Percentiles rank a stretch among this genome's conserved stretches.
Conservation (phyloP, 2,113 vertebrate species). For the Lontra canadensis region DNA sequence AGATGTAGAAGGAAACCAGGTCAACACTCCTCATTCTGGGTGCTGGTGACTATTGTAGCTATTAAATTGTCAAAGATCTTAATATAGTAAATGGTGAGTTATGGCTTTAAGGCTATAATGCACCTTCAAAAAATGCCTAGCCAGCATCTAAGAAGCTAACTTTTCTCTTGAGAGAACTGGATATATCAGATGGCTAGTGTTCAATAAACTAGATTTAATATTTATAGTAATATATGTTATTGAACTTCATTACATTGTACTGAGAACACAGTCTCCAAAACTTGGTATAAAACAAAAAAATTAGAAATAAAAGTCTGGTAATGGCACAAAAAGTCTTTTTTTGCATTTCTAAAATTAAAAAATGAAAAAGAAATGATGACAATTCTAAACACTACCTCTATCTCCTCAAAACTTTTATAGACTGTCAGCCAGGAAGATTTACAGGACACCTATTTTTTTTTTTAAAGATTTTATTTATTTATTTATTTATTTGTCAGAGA, state of each 20-base stretch:
- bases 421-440: constrained; percentile 15
- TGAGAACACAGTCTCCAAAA: constrained; percentile 18
- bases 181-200: not conserved
- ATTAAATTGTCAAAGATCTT: not conserved
- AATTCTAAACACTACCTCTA: not conserved
- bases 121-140: constrained; percentile 37
- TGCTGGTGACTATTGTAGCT: not conserved
- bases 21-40: not conserved
- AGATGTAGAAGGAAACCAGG: not conserved
- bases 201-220: constrained; percentile 39
- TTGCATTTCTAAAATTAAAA: constrained; percentile 42
- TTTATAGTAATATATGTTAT: not conserved
- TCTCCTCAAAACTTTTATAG: not conserved
- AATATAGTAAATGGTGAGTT: not conserved
- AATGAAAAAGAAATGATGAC: not conserved
- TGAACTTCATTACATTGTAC: not conserved
- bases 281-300: constrained; percentile 25
- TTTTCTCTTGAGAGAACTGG: not conserved
- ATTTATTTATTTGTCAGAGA: not conserved
- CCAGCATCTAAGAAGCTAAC: not conserved
- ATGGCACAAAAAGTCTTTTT: constrained; percentile 1
- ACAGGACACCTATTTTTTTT: not conserved
- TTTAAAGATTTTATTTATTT: too few relatives aligned
- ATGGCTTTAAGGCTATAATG: not conserved
- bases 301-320: not conserved